Evolutionary conservation across 2,797 vertebrate species (phyloP).

Genomic region (Synanceia verrucosa): DNA sequence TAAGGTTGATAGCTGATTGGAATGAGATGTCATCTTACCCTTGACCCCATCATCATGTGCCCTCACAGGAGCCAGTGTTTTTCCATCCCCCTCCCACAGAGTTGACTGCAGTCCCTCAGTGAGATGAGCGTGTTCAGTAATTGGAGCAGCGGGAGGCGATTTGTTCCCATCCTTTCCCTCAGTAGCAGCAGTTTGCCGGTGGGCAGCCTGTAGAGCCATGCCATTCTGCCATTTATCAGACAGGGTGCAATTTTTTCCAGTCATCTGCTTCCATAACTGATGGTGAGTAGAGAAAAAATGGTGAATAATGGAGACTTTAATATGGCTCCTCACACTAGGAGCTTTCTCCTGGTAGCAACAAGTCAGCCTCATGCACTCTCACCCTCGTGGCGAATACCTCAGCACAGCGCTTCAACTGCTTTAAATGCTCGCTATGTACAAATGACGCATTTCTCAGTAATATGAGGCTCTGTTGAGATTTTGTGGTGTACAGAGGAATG

Average conservation of each 20-base stretch:
- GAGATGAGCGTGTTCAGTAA: conserved; percentile 71
- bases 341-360: conserved; percentile 33
- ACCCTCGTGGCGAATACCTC: conserved; percentile 67
- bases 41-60: conserved; percentile 65
- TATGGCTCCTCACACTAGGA: conserved; percentile 43
- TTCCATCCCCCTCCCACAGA: conserved; percentile 50
- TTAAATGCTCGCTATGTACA: conserved; percentile 59
- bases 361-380: conserved; percentile 46
- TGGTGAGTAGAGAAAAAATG: conserved; percentile 50
- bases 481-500: conserved; percentile 29
- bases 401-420: conserved; percentile 36
- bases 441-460: conserved; percentile 69
- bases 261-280: conserved; percentile 76
- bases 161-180: conserved; percentile 70
- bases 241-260: conserved; percentile 74
- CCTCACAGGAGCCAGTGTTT: conserved; percentile 46
- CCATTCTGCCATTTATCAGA: conserved; percentile 77
- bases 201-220: conserved; percentile 68
- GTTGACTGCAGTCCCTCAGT: conserved; percentile 61
- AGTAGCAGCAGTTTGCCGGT: conserved; percentile 68
- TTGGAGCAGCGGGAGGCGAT: conserved; percentile 72
- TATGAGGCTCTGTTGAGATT: conserved; percentile 43
- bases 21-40: conserved; percentile 64
- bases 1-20: conserved; percentile 61
- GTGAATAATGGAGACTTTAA: conserved; percentile 65